Percentiles rank a stretch among this genome's conserved stretches.
phyloP scores from a whole-genome alignment of 2,888 invertebrate species.

The Alentia gelatinosa region DNA sequence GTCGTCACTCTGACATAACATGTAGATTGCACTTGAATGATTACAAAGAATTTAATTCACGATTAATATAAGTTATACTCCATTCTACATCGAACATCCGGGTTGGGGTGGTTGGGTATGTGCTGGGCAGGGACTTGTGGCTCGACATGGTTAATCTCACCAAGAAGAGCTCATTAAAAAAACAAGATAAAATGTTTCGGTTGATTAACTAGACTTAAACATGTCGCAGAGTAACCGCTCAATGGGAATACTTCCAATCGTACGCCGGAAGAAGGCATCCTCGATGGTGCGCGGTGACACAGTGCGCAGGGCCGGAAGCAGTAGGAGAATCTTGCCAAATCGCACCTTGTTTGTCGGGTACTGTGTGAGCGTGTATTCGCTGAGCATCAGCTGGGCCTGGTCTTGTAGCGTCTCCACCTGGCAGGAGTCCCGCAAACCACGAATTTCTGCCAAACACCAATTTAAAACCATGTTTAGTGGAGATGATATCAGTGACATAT shows the following conservation, averaged over 20 bases:
- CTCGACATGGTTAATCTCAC: background rate
- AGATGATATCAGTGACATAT: background rate
- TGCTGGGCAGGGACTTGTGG: background rate
- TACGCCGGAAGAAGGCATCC: slow-evolving; percentile 89
- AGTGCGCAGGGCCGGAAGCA: slow-evolving; percentile 86
- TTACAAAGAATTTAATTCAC: background rate
- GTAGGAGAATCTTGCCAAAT: slow-evolving; percentile 88
- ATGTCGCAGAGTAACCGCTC: slow-evolving; percentile 86
- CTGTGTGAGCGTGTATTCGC: slow-evolving; percentile 83
- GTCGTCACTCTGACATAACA: background rate
- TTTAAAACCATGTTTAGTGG: background rate
- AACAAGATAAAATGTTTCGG: background rate
- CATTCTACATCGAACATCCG: background rate
- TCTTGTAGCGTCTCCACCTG: slow-evolving; percentile 87
- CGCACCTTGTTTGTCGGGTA: slow-evolving; percentile 82
- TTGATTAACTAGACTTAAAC: slow-evolving; percentile 81
- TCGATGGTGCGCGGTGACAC: slow-evolving; percentile 83
- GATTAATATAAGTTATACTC: background rate
- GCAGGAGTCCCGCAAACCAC: slow-evolving; percentile 84
- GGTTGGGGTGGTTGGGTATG: too few species aligned
- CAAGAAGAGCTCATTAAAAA: background rate
- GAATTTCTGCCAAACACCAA: slow-evolving; percentile 84
- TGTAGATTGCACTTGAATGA: background rate
- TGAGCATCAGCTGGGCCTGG: slow-evolving; percentile 89
- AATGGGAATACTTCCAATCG: slow-evolving; percentile 87